Percentiles rank a stretch among this genome's conserved stretches.
Evolutionary conservation across 2,113 vertebrate species (phyloP).

Genomic region (Tautogolabrus adspersus): DNA sequence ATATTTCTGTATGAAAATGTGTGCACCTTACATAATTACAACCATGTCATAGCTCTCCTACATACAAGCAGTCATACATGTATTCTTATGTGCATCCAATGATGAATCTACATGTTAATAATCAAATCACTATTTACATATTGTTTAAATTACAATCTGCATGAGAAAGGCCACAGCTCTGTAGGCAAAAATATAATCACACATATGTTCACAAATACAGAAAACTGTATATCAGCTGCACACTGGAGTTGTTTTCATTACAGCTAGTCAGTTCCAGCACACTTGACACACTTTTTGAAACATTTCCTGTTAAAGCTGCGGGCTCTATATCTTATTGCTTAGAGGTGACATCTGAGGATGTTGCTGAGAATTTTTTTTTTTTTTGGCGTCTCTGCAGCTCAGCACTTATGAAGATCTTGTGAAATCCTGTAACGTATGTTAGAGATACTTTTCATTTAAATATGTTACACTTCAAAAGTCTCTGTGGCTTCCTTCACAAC

Average conservation of each 20-base stretch:
- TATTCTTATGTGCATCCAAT: background rate
- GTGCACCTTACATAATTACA: background rate
- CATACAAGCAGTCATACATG: background rate
- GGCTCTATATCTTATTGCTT: constrained; percentile 10
- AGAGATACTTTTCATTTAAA: constrained; percentile 24
- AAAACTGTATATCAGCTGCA: background rate
- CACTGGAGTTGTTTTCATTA: background rate
- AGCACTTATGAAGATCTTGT: background rate
- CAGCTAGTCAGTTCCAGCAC: background rate
- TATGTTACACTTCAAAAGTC: constrained; percentile 43
- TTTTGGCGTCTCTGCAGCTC: background rate
- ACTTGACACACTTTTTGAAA: background rate
- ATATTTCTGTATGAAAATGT: constrained; percentile 37
- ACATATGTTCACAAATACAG: background rate
- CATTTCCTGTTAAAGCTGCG: constrained; percentile 7
- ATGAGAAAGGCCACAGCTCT: background rate
- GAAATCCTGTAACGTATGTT: constrained; percentile 8
- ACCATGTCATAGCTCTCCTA: background rate
- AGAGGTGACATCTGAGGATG: constrained; percentile 19
- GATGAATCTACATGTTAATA: background rate
- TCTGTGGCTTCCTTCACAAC: constrained; percentile 11
- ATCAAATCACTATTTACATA: background rate
- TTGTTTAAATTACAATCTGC: background rate
- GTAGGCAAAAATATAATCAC: background rate
- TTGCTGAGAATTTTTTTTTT: constrained; percentile 44